Evolutionary conservation across 2,113 vertebrate genomes (phyloP).

Genomic region (Sitta europaea): DNA sequence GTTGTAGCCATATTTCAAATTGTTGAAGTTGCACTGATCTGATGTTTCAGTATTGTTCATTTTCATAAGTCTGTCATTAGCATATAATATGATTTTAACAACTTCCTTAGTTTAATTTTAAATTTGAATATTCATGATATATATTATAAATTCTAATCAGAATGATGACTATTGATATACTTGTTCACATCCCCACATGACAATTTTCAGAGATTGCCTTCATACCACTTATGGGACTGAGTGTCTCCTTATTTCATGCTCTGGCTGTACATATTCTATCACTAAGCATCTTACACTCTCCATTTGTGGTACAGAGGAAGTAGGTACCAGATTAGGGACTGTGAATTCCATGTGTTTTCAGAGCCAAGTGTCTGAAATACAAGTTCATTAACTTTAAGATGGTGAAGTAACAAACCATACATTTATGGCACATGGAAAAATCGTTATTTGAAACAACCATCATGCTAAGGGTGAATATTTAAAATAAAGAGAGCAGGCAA

Average conservation of each 20-base stretch:
- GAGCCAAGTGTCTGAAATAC: not conserved
- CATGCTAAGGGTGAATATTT: not conserved
- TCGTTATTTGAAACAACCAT: not conserved
- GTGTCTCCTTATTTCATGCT: not conserved
- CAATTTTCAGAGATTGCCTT: not conserved
- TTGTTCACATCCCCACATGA: not conserved
- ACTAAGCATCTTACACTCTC: not conserved
- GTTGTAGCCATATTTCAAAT: not conserved
- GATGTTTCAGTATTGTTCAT: not conserved
- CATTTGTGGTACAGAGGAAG: not conserved
- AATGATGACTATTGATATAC: not conserved
- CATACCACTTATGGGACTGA: not conserved
- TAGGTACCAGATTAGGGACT: not conserved
- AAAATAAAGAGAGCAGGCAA: not conserved
- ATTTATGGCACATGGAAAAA: not conserved
- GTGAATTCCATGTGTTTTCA: not conserved
- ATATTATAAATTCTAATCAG: not conserved
- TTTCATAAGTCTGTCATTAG: not conserved
- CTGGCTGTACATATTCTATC: not conserved
- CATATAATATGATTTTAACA: slow-evolving; percentile 8
- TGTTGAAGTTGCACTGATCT: not conserved
- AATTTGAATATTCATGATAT: not conserved
- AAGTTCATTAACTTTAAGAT: not conserved
- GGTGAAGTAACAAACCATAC: not conserved
- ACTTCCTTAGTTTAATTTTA: slow-evolving; percentile 11